Evolutionary conservation across 1,140 invertebrate species (phyloP).

Genomic region (Glossosoma conforme): DNA sequence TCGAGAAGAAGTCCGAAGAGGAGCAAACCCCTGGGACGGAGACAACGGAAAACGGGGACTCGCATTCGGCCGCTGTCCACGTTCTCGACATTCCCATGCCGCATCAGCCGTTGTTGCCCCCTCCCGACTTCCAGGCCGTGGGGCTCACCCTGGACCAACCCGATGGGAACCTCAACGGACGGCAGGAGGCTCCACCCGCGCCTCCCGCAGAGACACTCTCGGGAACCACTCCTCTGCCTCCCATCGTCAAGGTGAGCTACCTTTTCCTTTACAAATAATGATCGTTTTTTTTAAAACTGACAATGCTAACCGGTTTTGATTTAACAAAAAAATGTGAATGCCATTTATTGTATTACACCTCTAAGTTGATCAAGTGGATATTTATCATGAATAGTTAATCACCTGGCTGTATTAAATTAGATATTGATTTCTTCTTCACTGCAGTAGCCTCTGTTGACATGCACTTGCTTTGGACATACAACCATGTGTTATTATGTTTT

Average conservation of each 20-base stretch:
- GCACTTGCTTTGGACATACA: too few relatives aligned
- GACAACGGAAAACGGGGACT: constrained; percentile 43
- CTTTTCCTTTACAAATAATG: constrained; percentile 2
- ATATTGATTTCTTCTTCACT: too few relatives aligned
- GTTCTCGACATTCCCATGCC: constrained; percentile 61
- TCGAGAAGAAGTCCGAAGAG: constrained; percentile 53
- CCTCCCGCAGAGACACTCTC: constrained; percentile 27
- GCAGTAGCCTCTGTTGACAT: too few relatives aligned
- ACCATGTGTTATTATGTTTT: too few relatives aligned
- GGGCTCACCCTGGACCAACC: constrained; percentile 28
- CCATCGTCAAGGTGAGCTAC: constrained; percentile 23
- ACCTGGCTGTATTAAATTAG: too few relatives aligned
- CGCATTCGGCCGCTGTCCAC: constrained; percentile 33
- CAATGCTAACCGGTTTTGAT: too few relatives aligned
- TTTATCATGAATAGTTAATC: too few relatives aligned
- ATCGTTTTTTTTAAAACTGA: too few relatives aligned
- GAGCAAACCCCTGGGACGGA: constrained; percentile 41
- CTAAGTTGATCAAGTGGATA: too few relatives aligned
- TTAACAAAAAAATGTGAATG: too few relatives aligned
- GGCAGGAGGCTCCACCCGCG: constrained; percentile 31
- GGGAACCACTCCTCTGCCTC: constrained; percentile 28
- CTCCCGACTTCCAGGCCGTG: constrained; percentile 38
- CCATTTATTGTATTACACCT: too few relatives aligned
- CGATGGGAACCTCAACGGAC: constrained; percentile 27
- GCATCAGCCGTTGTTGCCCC: constrained; percentile 28